These are phyloP conservation scores for Botia almorhae DNA, from an alignment of 2,797 vertebrate genomes.

Conservation along the genomic window DNA sequence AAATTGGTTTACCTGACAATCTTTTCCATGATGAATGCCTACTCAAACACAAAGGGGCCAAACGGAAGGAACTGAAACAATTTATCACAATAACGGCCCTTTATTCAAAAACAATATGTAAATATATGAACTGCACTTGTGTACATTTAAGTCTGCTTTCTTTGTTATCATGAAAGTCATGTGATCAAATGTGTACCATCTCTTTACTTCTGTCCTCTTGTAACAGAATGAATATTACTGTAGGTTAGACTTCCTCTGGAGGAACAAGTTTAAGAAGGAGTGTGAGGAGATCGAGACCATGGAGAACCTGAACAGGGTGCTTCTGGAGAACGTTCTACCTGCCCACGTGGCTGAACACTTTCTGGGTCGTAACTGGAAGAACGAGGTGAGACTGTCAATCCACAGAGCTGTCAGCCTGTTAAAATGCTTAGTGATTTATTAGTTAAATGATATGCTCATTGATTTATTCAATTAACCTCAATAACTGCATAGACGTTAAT, in stretches of 20 bases:
- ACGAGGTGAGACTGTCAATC: constrained; percentile 82
- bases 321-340: constrained; percentile 95
- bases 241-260: constrained; percentile 99
- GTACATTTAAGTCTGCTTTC: constrained; percentile 51
- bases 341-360: constrained; percentile 97
- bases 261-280: constrained; percentile 99
- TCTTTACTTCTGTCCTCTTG: constrained; percentile 92
- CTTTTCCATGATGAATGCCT: constrained; percentile 25
- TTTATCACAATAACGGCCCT: neutral
- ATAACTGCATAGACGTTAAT: too few species aligned
- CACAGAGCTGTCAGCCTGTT: neutral
- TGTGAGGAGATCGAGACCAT: constrained; percentile 99
- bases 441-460: too few species aligned
- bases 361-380: constrained; percentile 94
- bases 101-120: constrained; percentile 19
- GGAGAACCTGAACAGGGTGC: constrained; percentile 96
- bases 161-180: constrained; percentile 49
- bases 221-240: constrained; percentile 88
- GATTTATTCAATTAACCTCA: too few species aligned
- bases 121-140: constrained; percentile 38
- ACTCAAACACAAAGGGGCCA: constrained; percentile 18
- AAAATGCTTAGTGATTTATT: too few species aligned
- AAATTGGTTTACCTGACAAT: constrained; percentile 1
- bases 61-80: constrained; percentile 16
- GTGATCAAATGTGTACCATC: constrained; percentile 83